These are phyloP conservation scores for Elmis aenea DNA, from an alignment of 2,888 invertebrate genomes.

Conservation along the genomic window DNA sequence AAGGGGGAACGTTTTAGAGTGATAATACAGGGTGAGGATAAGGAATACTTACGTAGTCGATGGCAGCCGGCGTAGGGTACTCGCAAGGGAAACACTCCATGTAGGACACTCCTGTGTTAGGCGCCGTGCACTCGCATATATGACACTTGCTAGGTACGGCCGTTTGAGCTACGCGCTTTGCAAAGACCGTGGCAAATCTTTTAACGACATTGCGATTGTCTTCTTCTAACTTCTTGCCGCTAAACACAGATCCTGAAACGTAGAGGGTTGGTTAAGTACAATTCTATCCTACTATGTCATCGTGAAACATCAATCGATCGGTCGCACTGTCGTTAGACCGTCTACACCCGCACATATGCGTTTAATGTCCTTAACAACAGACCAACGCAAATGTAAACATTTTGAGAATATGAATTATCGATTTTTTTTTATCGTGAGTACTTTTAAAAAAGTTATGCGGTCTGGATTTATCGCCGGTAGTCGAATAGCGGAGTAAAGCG, in stretches of 20 bases:
- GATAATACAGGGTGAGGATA: too few species aligned
- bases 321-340: too few species aligned
- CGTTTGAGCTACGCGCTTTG: slow-evolving; percentile 60
- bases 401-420: too few species aligned
- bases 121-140: slow-evolving; percentile 64
- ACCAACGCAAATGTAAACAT: too few species aligned
- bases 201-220: slow-evolving; percentile 55
- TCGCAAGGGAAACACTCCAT: slow-evolving; percentile 62
- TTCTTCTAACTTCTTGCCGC: slow-evolving; percentile 54
- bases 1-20: slow-evolving; percentile 8
- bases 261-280: neutral
- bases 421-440: too few species aligned
- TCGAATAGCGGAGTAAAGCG: slow-evolving; percentile 11
- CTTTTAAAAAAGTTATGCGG: too few species aligned
- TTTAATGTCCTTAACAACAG: too few species aligned
- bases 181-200: slow-evolving; percentile 62
- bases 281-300: too few species aligned
- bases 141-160: slow-evolving; percentile 58
- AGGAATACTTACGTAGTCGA: slow-evolving; percentile 47
- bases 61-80: slow-evolving; percentile 48
- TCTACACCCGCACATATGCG: too few species aligned
- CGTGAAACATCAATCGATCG: too few species aligned
- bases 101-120: slow-evolving; percentile 60
- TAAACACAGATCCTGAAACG: slow-evolving; percentile 56
- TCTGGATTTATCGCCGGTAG: slow-evolving; percentile 2